A percentile compares a stretch with the other conserved stretches of the same genome.
Evolutionary conservation across 1,140 invertebrate genomes (phyloP).

Genomic region (Marisa cornuarietis): DNA sequence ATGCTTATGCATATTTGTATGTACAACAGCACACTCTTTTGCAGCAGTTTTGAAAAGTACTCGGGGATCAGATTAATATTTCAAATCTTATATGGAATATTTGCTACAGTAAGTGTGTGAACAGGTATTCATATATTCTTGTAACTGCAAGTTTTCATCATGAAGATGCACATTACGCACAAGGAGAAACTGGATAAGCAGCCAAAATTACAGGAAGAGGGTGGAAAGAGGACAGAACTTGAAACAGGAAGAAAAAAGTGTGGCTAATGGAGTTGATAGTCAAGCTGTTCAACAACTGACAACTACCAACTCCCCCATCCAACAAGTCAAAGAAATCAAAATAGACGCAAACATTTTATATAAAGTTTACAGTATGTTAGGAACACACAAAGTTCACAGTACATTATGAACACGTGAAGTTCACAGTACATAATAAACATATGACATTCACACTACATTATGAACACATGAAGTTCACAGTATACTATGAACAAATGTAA

Average conservation of each 20-base stretch:
- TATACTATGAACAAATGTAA: too few relatives aligned
- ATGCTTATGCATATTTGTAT: not conserved
- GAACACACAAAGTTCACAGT: too few relatives aligned
- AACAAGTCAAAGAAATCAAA: too few relatives aligned
- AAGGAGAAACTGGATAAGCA: not conserved
- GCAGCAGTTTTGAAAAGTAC: constrained; percentile 4
- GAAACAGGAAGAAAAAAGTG: not conserved
- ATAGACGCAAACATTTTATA: too few relatives aligned
- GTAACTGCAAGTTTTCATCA: not conserved
- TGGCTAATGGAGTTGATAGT: not conserved
- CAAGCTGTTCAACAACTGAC: too few relatives aligned
- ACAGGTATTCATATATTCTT: not conserved
- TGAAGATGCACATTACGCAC: not conserved
- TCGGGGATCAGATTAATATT: not conserved
- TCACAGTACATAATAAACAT: too few relatives aligned
- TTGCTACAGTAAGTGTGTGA: not conserved
- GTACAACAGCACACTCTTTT: not conserved
- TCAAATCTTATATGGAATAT: not conserved
- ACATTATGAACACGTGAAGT: too few relatives aligned
- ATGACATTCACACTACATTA: too few relatives aligned
- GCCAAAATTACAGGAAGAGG: not conserved
- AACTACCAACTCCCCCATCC: too few relatives aligned
- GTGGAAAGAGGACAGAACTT: not conserved
- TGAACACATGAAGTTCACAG: too few relatives aligned
- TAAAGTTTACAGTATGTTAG: too few relatives aligned